Percentiles rank a stretch among this genome's conserved stretches.
Evolutionary conservation across 2,888 invertebrate genomes (phyloP).

Genomic region (Ophonus ardosiacus): DNA sequence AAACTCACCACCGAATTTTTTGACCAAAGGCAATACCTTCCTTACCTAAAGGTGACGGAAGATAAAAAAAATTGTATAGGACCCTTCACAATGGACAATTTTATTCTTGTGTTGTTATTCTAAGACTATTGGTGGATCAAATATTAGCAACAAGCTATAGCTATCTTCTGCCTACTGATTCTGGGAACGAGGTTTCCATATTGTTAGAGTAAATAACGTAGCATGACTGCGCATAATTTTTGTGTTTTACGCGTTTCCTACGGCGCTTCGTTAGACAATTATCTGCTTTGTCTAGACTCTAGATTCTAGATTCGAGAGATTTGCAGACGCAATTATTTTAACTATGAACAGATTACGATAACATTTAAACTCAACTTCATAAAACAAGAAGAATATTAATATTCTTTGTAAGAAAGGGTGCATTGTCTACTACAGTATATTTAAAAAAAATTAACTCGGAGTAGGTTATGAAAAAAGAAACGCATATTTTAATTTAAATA

Average conservation of each 20-base stretch:
- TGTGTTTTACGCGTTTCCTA: constrained; percentile 46
- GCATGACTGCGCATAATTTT: constrained; percentile 22
- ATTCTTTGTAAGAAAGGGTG: not conserved
- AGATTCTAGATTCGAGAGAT: constrained; percentile 36
- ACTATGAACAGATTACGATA: not conserved
- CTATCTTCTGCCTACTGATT: constrained; percentile 21
- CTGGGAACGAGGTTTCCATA: constrained; percentile 27
- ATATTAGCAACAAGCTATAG: not conserved
- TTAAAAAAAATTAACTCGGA: too few relatives aligned
- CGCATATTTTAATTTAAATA: too few relatives aligned
- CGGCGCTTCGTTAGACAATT: constrained; percentile 49
- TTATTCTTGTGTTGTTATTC: too few relatives aligned
- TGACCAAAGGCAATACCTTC: too few relatives aligned
- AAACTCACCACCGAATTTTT: too few relatives aligned
- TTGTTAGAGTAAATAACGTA: constrained; percentile 42
- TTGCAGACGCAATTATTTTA: constrained; percentile 41
- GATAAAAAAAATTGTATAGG: too few relatives aligned
- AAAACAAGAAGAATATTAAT: not conserved
- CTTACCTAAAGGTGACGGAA: too few relatives aligned
- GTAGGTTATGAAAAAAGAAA: too few relatives aligned
- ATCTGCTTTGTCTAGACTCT: constrained; percentile 46
- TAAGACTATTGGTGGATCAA: too few relatives aligned
- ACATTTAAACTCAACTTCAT: not conserved
- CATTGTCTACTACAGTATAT: too few relatives aligned
- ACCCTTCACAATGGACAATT: too few relatives aligned